Base-by-base conservation (phyloP, 2,888 invertebrate species). In the Sepiola atlantica region DNA sequence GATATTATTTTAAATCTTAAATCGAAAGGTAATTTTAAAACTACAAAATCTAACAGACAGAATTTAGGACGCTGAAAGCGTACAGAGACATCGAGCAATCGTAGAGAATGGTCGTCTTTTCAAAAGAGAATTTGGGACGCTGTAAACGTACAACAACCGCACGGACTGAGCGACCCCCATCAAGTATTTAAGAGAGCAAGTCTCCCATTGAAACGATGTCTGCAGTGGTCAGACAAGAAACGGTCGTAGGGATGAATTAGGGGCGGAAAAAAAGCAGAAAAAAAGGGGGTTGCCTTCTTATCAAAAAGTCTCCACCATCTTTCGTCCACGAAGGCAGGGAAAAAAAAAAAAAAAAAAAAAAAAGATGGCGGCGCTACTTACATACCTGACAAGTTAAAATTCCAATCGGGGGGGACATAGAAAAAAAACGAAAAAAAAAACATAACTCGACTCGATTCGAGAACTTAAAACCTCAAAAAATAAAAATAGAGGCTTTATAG, bases 371-470 rank as follows among this genome's bases (percentile, higher is more conserved):
- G 77, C 77, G 77, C 3, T 32, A 77, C 77, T 32, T 77, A 77
- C 77, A 77, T 77, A 77, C 77, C 77, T 77, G 77, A 77, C 77
- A n/a, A n/a, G 77, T 77, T 77, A 77, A n/a, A 77, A 77, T 77
- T 77, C 77, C 77, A 32, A 77, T 77, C 77, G 77, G 77, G 77
- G 77, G n/a, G 6, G 6, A 4, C 24, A 61, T 2, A 61, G 21
- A 61, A 61, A 61, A n/a, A n/a, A 28, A 77, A 77, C 3, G 21
- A 61, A 61, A 61, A 61, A 61, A n/a, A n/a, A 28, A 77, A 77
- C 0, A 32, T 77, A 77, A 32, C 14, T n/a, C 21, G 77, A 77
- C n/a, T n/a, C n/a, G 77, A 77, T 77, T n/a, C n/a, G 77, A 77
- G n/a, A n/a, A 28, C 28, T 61, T 61, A 21, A 61, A 61, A 18